Evolutionary conservation across 2,888 invertebrate species (phyloP).

Genomic region (Sinopyrophorus schimmeli): DNA sequence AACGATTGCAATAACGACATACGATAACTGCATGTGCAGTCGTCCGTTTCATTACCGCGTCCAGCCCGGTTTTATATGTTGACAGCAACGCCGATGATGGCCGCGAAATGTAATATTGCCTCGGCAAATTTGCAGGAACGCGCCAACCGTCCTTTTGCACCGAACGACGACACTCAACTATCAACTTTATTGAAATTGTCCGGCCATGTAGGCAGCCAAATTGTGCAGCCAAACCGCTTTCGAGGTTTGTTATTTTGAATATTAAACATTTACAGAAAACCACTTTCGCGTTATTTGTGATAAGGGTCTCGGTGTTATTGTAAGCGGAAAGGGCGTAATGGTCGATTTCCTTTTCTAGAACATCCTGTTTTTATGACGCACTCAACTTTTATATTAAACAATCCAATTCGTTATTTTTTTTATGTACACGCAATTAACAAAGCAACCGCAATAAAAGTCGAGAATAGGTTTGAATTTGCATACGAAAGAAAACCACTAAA

Average conservation of each 20-base stretch:
- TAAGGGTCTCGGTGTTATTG: too few species aligned
- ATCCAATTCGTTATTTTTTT: too few species aligned
- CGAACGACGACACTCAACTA: slow-evolving; percentile 23
- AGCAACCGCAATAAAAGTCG: too few species aligned
- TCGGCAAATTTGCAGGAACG: slow-evolving; percentile 21
- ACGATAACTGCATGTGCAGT: slow-evolving; percentile 32
- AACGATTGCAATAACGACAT: slow-evolving; percentile 34
- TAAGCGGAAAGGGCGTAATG: too few species aligned
- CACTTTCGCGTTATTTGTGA: background rate
- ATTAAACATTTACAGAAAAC: background rate
- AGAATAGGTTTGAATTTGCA: too few species aligned
- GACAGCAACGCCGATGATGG: slow-evolving; percentile 28
- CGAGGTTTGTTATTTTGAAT: slow-evolving; percentile 1
- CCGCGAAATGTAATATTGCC: slow-evolving; percentile 22
- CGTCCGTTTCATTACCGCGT: slow-evolving; percentile 32
- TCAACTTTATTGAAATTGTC: slow-evolving; percentile 23
- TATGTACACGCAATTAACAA: too few species aligned
- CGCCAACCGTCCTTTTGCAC: slow-evolving; percentile 16
- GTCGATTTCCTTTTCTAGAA: too few species aligned
- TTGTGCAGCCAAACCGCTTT: slow-evolving; percentile 4
- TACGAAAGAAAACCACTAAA: too few species aligned
- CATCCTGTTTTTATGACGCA: too few species aligned
- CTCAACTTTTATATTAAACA: too few species aligned
- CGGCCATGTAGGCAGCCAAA: slow-evolving; percentile 21
- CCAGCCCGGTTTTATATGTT: slow-evolving; percentile 31